Evolutionary conservation across 2,797 vertebrate genomes (phyloP).

Genomic region (Fratercula arctica): DNA sequence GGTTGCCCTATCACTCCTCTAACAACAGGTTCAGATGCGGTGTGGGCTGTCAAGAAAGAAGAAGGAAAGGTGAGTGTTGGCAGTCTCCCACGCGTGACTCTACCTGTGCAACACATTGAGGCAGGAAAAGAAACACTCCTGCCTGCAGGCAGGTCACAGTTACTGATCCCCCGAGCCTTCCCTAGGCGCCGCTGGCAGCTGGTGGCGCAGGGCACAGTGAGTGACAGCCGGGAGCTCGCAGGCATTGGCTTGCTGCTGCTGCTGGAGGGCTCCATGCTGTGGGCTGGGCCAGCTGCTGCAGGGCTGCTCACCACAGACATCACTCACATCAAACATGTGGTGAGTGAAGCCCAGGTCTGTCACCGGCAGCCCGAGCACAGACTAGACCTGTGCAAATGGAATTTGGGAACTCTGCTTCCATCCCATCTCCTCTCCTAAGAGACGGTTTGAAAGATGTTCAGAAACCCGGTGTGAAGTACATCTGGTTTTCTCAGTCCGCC

Average conservation of each 20-base stretch:
- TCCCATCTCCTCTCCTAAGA: background rate
- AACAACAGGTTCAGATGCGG: background rate
- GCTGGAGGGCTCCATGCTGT: background rate
- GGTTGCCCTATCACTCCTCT: slow-evolving; percentile 33
- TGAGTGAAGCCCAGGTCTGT: background rate
- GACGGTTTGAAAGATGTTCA: background rate
- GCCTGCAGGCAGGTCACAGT: background rate
- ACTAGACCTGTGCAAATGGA: background rate
- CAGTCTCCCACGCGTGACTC: fast-evolving
- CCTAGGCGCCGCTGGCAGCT: background rate
- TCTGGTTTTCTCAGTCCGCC: background rate
- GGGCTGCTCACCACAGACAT: background rate
- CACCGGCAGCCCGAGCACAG: fast-evolving
- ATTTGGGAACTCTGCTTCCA: background rate
- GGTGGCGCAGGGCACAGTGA: fast-evolving
- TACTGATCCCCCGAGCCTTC: background rate
- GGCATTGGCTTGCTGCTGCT: background rate
- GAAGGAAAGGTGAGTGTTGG: background rate
- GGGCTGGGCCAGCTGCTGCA: background rate
- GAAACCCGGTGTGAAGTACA: background rate
- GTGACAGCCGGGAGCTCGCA: background rate
- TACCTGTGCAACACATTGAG: fast-evolving
- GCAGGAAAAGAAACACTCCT: background rate
- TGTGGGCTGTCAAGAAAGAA: slow-evolving; percentile 17
- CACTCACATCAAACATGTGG: background rate